phyloP scores from a whole-genome alignment of 2,888 invertebrate species.

The Cryptocheilus praepositus region DNA sequence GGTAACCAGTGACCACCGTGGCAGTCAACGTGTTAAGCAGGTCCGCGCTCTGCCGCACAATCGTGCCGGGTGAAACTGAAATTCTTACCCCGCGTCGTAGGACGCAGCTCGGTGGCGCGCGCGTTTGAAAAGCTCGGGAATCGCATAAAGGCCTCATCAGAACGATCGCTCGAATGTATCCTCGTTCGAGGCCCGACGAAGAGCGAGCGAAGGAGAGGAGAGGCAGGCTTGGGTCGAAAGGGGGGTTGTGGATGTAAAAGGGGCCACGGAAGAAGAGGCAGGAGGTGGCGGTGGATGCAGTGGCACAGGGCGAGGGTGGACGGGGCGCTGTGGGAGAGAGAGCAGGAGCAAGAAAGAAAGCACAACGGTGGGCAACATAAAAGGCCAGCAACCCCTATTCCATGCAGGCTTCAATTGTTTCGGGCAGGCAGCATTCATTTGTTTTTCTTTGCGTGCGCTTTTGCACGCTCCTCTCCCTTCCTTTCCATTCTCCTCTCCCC shows the following conservation, averaged over 20 bases:
- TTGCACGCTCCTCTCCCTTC: conserved; percentile 54
- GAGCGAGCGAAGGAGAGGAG: conserved; percentile 9
- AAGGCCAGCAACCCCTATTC: conserved; percentile 69
- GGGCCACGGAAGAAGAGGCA: conserved; percentile 24
- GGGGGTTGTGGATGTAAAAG: background rate
- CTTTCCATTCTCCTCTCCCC: conserved; percentile 25
- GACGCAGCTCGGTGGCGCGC: conserved; percentile 8
- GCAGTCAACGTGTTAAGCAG: too few species aligned
- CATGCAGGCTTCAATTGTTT: conserved; percentile 70
- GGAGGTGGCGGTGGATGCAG: conserved; percentile 15
- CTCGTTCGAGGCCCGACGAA: conserved; percentile 42
- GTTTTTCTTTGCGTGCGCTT: conserved; percentile 68
- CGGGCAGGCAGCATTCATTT: conserved; percentile 69
- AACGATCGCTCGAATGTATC: conserved; percentile 56
- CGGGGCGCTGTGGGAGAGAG: background rate
- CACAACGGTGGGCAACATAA: conserved; percentile 62
- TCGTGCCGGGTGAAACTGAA: conserved; percentile 51
- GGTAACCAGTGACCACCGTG: too few species aligned
- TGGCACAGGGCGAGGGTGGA: conserved; percentile 8
- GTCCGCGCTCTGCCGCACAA: background rate
- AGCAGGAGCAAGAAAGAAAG: conserved; percentile 26
- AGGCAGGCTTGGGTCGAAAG: background rate
- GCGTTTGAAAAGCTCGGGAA: conserved; percentile 52
- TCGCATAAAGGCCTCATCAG: conserved; percentile 58
- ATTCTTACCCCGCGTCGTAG: conserved; percentile 51